Conservation (phyloP, 2,888 invertebrate species). For the Ichneumon xanthorius region DNA sequence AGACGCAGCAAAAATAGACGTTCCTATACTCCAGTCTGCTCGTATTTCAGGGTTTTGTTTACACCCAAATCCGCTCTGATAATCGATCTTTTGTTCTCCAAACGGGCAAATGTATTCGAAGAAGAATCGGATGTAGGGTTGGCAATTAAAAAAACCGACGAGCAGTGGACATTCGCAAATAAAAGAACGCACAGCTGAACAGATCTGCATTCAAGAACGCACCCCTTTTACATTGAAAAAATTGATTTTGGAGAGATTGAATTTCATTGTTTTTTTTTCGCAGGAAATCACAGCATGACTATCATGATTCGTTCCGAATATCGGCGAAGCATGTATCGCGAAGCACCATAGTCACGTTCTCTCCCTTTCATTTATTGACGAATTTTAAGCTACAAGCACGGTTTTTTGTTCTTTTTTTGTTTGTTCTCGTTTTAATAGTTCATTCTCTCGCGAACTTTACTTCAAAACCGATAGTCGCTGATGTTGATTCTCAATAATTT, state of each 20-base stretch:
- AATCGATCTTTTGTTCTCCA: too few species aligned
- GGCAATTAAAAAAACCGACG: too few species aligned
- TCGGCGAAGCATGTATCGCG: constrained; percentile 56
- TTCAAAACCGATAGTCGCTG: constrained; percentile 30
- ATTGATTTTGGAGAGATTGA: constrained; percentile 10
- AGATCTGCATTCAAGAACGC: too few species aligned
- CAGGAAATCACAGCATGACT: constrained; percentile 63
- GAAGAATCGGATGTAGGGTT: too few species aligned
- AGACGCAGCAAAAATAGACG: too few species aligned
- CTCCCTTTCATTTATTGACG: constrained; percentile 70
- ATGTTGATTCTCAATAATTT: constrained; percentile 72
- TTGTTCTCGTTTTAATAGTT: constrained; percentile 57
- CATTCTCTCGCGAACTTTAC: constrained; percentile 59
- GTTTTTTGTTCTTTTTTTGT: constrained; percentile 53
- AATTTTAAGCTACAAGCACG: constrained; percentile 71
- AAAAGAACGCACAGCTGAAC: too few species aligned
- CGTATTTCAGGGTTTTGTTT: too few species aligned
- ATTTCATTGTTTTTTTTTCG: constrained; percentile 36
- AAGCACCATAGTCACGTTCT: constrained; percentile 69
- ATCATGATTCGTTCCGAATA: constrained; percentile 62
- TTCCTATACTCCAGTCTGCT: too few species aligned
- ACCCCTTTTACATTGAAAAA: background rate
- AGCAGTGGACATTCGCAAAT: too few species aligned
- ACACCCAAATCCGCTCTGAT: too few species aligned
- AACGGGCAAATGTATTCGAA: too few species aligned